Percentiles rank a stretch among this genome's conserved stretches.
Conservation (phyloP, 2,888 invertebrate genomes). For the Thereva nobilitata region DNA sequence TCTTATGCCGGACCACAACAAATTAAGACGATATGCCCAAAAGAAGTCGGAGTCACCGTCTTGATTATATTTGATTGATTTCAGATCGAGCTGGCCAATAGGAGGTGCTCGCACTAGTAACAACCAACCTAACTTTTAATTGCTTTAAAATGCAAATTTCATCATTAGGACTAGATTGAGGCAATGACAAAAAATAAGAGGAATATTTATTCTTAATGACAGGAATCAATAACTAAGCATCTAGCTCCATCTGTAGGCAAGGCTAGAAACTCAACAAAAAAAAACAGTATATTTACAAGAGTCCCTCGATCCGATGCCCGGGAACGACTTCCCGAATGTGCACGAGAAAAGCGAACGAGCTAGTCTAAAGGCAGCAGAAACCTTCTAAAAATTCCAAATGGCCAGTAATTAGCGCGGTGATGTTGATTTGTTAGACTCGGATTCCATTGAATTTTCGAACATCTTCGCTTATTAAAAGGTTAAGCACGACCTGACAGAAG, state of each 20-base stretch:
- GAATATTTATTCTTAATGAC: no score
- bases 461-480: constrained; percentile 16
- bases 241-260: no score
- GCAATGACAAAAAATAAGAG: no score
- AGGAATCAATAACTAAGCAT: no score
- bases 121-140: constrained; percentile 3
- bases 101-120: background rate
- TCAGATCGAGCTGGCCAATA: background rate
- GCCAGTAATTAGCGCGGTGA: constrained; percentile 10
- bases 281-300: background rate
- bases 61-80: constrained; percentile 19
- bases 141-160: constrained; percentile 17
- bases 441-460: constrained; percentile 7
- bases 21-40: no score
- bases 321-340: constrained; percentile 6
- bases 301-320: background rate
- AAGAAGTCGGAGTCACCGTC: no score
- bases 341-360: no score
- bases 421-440: constrained; percentile 14
- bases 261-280: background rate
- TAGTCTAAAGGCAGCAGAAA: background rate
- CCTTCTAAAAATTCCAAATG: constrained; percentile 11
- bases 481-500: constrained; percentile 13
- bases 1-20: no score
- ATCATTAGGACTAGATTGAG: constrained; percentile 5